phyloP scores from a whole-genome alignment of 1,140 invertebrate species.

The Diuraphis noxia region DNA sequence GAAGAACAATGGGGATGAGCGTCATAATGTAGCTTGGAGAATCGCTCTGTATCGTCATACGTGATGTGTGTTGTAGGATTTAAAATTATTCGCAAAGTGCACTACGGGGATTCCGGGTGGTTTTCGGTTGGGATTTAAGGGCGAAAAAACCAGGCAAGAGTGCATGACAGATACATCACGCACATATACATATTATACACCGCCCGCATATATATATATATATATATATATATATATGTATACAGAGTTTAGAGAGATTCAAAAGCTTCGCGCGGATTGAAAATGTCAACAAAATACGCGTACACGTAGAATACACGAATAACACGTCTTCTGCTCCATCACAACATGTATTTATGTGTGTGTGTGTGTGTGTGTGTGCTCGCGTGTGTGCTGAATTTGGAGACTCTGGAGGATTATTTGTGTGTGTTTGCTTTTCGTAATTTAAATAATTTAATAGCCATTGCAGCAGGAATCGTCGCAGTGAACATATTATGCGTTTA shows the following conservation, averaged over 20 bases:
- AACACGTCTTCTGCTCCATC: background rate
- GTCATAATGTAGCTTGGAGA: too few species aligned
- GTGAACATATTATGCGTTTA: background rate
- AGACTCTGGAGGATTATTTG: background rate
- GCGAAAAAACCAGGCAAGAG: background rate
- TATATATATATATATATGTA: background rate
- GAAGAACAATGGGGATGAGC: too few species aligned
- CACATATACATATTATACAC: background rate
- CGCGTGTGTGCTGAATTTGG: background rate
- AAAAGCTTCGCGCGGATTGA: background rate
- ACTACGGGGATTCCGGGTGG: background rate
- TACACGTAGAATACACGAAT: background rate
- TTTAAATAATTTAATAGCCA: too few species aligned
- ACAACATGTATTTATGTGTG: background rate
- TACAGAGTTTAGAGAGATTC: background rate
- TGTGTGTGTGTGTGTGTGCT: too few species aligned
- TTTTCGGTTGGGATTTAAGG: background rate
- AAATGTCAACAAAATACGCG: slow-evolving; percentile 19
- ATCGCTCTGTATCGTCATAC: background rate
- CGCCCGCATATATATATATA: too few species aligned
- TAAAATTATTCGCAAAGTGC: background rate
- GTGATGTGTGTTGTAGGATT: background rate
- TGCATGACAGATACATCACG: background rate
- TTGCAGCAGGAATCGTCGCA: background rate
- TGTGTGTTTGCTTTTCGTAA: background rate